Evolutionary conservation across 2,888 invertebrate species (phyloP).

Genomic region (Nymphalis polychloros): DNA sequence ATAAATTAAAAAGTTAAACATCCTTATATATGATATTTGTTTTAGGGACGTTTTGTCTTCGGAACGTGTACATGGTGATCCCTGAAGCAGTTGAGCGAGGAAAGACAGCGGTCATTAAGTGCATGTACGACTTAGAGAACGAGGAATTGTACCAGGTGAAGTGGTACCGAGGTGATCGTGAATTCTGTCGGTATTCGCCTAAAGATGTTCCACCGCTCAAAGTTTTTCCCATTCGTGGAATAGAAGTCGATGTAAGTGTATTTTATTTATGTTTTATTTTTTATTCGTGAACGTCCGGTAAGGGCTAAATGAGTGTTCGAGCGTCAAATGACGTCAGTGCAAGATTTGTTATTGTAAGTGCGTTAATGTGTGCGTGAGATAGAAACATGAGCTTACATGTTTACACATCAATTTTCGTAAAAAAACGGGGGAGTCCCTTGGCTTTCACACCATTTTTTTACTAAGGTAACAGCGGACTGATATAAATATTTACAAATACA

Average conservation of each 20-base stretch:
- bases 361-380: too few species aligned
- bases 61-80: slow-evolving; percentile 84
- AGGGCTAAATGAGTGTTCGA: too few species aligned
- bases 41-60: slow-evolving; percentile 71
- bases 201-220: slow-evolving; percentile 84
- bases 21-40: slow-evolving; percentile 10
- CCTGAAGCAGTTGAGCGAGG: slow-evolving; percentile 85
- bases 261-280: not conserved
- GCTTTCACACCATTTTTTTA: too few species aligned
- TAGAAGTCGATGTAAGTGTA: slow-evolving; percentile 82
- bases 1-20: not conserved
- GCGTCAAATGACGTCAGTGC: too few species aligned
- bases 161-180: slow-evolving; percentile 85
- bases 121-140: slow-evolving; percentile 84
- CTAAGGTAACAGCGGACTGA: too few species aligned
- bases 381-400: too few species aligned
- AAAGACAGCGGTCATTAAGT: slow-evolving; percentile 83
- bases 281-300: too few species aligned
- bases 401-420: too few species aligned
- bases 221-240: slow-evolving; percentile 83
- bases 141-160: slow-evolving; percentile 86
- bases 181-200: slow-evolving; percentile 85
- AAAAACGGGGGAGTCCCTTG: too few species aligned
- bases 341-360: too few species aligned
- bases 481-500: too few species aligned